Percentiles rank a stretch among this genome's conserved stretches.
These are phyloP conservation scores for Passer domesticus DNA, from an alignment of 2,113 vertebrate genomes.

Conservation along the genomic window DNA sequence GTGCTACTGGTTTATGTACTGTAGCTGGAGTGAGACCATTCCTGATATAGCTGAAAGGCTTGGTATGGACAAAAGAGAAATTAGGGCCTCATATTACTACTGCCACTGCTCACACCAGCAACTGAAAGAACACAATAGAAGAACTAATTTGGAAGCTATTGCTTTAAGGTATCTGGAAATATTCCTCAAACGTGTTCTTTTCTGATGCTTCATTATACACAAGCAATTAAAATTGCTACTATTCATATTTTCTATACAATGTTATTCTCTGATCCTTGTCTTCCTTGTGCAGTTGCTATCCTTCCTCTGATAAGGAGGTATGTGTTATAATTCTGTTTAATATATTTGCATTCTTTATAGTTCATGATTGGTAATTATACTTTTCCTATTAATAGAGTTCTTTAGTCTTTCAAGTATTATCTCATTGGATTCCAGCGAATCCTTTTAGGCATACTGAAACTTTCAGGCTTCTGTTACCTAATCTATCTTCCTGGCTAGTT, in stretches of 20 bases:
- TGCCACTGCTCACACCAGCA: background rate
- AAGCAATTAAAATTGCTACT: background rate
- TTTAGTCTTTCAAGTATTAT: conserved; percentile 5
- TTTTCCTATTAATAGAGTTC: conserved; percentile 12
- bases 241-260: background rate
- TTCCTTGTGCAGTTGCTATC: background rate
- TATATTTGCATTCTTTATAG: conserved; percentile 20
- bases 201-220: background rate
- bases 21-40: background rate
- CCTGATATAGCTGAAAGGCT: background rate
- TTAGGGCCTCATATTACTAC: background rate
- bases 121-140: background rate
- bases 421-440: conserved; percentile 2
- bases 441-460: background rate
- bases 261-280: background rate
- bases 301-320: background rate
- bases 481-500: background rate
- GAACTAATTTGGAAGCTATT: background rate
- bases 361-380: conserved; percentile 9
- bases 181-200: background rate
- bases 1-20: background rate
- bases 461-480: background rate
- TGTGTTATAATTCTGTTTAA: conserved; percentile 28
- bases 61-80: background rate
- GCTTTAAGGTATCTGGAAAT: background rate